Conservation (phyloP, 2,113 vertebrate genomes). For the Tinamus guttatus region DNA sequence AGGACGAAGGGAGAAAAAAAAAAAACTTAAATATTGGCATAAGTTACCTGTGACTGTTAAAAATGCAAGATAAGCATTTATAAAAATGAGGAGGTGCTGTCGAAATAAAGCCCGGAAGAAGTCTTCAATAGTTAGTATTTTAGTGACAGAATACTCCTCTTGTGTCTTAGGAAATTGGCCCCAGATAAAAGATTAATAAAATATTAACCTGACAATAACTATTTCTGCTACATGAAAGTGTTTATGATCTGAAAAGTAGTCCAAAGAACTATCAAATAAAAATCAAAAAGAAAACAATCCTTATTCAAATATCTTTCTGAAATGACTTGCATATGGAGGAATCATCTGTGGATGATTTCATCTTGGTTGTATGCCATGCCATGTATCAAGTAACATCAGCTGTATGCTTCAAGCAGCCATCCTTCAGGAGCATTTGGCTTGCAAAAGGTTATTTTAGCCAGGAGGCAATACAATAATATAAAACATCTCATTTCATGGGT, state of each 20-base stretch:
- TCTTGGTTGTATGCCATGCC: neutral
- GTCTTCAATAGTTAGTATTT: neutral
- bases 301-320: conserved; percentile 4
- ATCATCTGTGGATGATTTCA: neutral
- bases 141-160: neutral
- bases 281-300: neutral
- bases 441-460: conserved; percentile 24
- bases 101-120: neutral
- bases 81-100: neutral
- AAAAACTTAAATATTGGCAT: neutral
- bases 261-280: neutral
- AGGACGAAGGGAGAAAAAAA: neutral
- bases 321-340: neutral
- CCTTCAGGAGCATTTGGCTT: conserved; percentile 31
- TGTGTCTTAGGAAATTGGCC: neutral
- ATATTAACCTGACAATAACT: neutral
- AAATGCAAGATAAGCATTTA: neutral
- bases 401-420: neutral
- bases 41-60: neutral
- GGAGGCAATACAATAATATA: neutral
- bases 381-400: neutral
- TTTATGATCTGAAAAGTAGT: neutral
- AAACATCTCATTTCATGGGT: conserved; percentile 6
- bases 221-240: neutral
- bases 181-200: conserved; percentile 12